These are phyloP conservation scores for Centropus unirufus DNA, from an alignment of 2,113 vertebrate genomes.

Conservation along the genomic window DNA sequence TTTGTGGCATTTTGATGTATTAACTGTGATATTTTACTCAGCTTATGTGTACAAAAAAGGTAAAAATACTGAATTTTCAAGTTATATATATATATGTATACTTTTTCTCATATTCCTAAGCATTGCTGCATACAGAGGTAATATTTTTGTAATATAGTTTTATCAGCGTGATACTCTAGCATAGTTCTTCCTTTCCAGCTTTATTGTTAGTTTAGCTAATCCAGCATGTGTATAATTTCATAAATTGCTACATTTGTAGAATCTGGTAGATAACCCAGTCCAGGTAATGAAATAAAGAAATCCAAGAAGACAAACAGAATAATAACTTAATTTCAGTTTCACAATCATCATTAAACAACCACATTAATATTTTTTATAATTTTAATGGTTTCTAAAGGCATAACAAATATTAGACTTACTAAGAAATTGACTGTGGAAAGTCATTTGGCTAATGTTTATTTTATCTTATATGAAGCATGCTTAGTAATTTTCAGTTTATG, in stretches of 20 bases:
- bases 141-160: neutral
- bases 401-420: neutral
- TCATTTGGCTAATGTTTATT: neutral
- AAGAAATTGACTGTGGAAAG: neutral
- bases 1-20: neutral
- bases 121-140: neutral
- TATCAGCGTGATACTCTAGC: neutral
- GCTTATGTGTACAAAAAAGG: neutral
- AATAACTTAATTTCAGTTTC: neutral
- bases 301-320: neutral
- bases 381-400: neutral
- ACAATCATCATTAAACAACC: neutral
- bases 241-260: neutral
- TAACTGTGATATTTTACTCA: neutral
- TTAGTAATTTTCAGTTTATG: neutral
- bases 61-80: neutral
- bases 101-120: neutral
- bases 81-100: accelerated
- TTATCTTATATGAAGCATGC: neutral
- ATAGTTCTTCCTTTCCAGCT: neutral
- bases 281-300: neutral
- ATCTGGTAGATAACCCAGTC: neutral
- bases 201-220: neutral
- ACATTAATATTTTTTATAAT: neutral
- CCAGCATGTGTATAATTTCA: neutral